Evolutionary conservation across 2,888 invertebrate species (phyloP).

Genomic region (Zaprionus bogoriensis): DNA sequence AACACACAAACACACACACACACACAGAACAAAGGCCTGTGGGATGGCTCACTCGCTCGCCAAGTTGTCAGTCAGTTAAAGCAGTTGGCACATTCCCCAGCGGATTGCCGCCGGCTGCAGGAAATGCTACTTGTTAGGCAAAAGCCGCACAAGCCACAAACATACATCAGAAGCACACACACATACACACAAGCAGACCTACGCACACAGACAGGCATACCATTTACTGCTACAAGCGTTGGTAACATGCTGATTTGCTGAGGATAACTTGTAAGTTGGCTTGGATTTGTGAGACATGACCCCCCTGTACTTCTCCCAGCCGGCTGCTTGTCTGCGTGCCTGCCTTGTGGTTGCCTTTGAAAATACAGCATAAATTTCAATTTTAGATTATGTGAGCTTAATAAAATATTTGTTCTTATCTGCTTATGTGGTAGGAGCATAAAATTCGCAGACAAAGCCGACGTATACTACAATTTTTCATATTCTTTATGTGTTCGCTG

Average conservation of each 20-base stretch:
- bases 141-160: slow-evolving; percentile 58
- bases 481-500: slow-evolving; percentile 21
- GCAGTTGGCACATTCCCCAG: slow-evolving; percentile 60
- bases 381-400: slow-evolving; percentile 68
- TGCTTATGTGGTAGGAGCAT: slow-evolving; percentile 16
- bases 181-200: slow-evolving; percentile 16
- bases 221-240: slow-evolving; percentile 3
- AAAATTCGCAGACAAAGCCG: slow-evolving; percentile 2
- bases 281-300: slow-evolving; percentile 42
- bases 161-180: slow-evolving; percentile 13
- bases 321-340: slow-evolving; percentile 8
- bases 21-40: neutral
- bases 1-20: slow-evolving; percentile 5
- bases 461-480: neutral
- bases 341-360: slow-evolving; percentile 31
- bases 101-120: slow-evolving; percentile 59
- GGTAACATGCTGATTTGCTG: slow-evolving; percentile 46
- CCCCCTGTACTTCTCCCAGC: slow-evolving; percentile 1
- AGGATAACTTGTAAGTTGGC: slow-evolving; percentile 63
- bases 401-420: slow-evolving; percentile 64
- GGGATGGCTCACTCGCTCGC: slow-evolving; percentile 26
- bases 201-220: neutral
- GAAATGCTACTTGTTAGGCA: slow-evolving; percentile 64
- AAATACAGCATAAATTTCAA: slow-evolving; percentile 68
- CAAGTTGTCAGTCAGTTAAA: slow-evolving; percentile 66